Base-by-base conservation (phyloP, 2,888 invertebrate genomes). In the Hoplodrina ambigua region DNA sequence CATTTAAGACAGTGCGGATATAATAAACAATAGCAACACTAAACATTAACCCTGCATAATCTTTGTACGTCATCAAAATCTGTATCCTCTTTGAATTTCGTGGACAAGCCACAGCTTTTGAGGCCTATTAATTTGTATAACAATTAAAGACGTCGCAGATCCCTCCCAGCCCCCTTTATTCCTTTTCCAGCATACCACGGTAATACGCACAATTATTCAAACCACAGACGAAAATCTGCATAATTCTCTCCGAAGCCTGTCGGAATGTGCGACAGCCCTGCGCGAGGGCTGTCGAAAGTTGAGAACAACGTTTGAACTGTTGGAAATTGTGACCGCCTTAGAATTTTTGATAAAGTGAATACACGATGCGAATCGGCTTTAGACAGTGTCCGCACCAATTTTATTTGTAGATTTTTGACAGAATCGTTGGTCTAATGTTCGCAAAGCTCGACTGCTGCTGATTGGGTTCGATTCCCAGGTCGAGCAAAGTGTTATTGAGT, bases 271-370 rank as follows among this genome's bases (percentile, higher is more conserved):
- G 37, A 37, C 75, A 70, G 46, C 68, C 72, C 69, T 65, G 54
- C 50, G 4, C 64, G 17, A 69, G 67, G 71, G 57, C 67, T 68
- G 64, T 66, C 69, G 73, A 64, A 80, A 77, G 50, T 83, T 73
- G 20, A 49, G 58, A 74, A 77, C 70, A 75, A 70, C 71, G 61
- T 57, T 73, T 67, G 53, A 75, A 52, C 63, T 68, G 52, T 44
- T 46, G 20, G 55, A 74, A 25, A 69, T 72, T 77, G 74, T 66
- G 72, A 74, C 68, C 64, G 65, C 55, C 52, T 67, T 41, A 52
- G 72, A 78, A 75, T 82, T 83, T 83, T 71, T 77, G 60, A 81
- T 81, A 72, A 74, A 69, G 56, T 55, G 53, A 66, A 67, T 65
- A 69, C 58, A 71, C 46, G 52, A 50, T 46, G 17, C 6, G 46